A percentile compares a stretch with the other conserved stretches of the same genome.
phyloP scores from a whole-genome alignment of 1,140 invertebrate species.

The Bombus terrestris region DNA sequence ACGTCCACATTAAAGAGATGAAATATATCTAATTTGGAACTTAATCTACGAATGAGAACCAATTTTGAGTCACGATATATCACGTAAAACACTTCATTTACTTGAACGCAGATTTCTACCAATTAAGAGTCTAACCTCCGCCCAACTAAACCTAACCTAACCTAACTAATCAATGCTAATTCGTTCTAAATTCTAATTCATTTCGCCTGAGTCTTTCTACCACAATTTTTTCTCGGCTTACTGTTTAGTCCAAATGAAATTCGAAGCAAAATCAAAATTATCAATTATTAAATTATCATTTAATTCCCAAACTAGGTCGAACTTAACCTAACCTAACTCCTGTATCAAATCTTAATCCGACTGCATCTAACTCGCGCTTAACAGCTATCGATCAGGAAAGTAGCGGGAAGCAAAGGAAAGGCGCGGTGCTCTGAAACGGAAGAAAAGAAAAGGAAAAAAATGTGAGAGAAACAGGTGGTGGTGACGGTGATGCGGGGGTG shows the following conservation, averaged over 20 bases:
- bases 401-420: neutral
- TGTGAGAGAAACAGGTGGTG: neutral
- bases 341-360: neutral
- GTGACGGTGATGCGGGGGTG: neutral
- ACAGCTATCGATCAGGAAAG: neutral
- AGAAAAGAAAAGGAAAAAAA: neutral
- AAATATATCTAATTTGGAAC: too few relatives aligned
- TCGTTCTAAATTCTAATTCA: neutral
- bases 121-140: too few relatives aligned
- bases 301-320: neutral
- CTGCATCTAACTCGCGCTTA: neutral
- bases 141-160: neutral
- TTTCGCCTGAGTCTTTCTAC: too few relatives aligned
- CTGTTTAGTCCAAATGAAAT: neutral
- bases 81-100: too few relatives aligned
- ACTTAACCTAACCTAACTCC: neutral
- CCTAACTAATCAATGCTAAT: neutral
- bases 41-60: too few relatives aligned
- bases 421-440: neutral
- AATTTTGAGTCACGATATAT: too few relatives aligned
- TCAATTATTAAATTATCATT: neutral
- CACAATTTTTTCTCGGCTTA: neutral
- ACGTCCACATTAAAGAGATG: too few relatives aligned
- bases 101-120: too few relatives aligned
- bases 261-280: neutral